Conservation (phyloP, 2,797 vertebrate species). For the Molossus alvarezi region DNA sequence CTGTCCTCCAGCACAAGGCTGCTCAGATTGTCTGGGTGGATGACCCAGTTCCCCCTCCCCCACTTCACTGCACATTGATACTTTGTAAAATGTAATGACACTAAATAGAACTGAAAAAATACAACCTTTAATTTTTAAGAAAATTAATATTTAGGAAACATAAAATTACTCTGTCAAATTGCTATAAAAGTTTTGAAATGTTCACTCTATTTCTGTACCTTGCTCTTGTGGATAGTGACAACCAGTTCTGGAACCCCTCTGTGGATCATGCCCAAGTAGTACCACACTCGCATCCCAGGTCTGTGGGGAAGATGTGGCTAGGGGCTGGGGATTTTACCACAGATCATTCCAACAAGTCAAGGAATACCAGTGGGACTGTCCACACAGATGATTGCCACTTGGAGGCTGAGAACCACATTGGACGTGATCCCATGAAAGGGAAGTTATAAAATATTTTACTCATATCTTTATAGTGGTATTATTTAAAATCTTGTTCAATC, state of each 20-base stretch:
- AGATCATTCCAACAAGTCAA: background rate
- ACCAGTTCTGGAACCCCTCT: background rate
- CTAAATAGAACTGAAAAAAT: background rate
- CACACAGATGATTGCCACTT: background rate
- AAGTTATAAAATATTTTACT: background rate
- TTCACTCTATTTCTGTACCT: background rate
- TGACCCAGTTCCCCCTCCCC: background rate
- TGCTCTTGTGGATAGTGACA: background rate
- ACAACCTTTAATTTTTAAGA: background rate
- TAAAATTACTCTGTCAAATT: background rate
- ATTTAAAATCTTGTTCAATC: conserved; percentile 14
- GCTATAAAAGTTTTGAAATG: background rate
- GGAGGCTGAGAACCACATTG: background rate
- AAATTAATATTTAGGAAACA: background rate
- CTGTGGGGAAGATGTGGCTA: background rate
- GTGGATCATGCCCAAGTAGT: background rate
- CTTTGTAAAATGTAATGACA: background rate
- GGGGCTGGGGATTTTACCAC: background rate
- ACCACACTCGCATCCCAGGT: background rate
- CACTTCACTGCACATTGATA: background rate
- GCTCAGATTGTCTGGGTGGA: background rate
- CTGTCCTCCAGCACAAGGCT: background rate
- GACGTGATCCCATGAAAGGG: background rate
- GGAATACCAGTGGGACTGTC: background rate
- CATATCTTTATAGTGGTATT: background rate